A percentile compares a stretch with the other conserved stretches of the same genome.
Evolutionary conservation across 2,888 invertebrate genomes (phyloP).

Genomic region (Parasteatoda lunata): DNA sequence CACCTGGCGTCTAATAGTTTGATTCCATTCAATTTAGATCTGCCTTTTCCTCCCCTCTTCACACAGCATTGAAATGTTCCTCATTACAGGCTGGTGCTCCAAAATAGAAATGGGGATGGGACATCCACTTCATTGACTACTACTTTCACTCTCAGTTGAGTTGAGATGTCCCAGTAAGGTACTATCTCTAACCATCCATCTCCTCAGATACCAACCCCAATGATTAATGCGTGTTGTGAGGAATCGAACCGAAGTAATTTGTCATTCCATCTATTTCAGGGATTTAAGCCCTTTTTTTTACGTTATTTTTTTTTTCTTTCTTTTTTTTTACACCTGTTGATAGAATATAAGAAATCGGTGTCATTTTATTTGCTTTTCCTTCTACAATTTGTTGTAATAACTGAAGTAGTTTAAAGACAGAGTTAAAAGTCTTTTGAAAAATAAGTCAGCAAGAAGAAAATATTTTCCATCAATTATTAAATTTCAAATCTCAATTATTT

Average conservation of each 20-base stretch:
- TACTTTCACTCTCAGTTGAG: constrained; percentile 24
- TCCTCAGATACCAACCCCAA: not conserved
- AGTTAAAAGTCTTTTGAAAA: no score
- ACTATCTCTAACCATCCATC: not conserved
- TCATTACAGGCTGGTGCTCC: constrained; percentile 31
- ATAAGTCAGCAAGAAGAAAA: no score
- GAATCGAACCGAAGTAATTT: not conserved
- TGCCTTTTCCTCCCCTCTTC: constrained; percentile 14
- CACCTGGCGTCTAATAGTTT: constrained; percentile 38
- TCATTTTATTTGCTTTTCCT: no score
- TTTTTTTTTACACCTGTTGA: no score
- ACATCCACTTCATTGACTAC: constrained; percentile 21
- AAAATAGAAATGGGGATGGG: constrained; percentile 18
- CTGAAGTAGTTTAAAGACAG: no score
- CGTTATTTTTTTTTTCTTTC: no score
- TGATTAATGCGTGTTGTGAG: not conserved
- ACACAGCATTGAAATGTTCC: not conserved
- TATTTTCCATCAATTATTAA: no score
- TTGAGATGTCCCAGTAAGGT: not conserved
- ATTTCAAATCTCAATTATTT: no score
- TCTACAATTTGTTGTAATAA: no score
- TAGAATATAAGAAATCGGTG: no score
- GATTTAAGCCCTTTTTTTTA: not conserved
- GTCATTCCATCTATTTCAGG: not conserved
- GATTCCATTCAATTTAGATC: constrained; percentile 23